Base-by-base conservation (phyloP, 2,113 vertebrate species). In the Eulemur rufifrons region DNA sequence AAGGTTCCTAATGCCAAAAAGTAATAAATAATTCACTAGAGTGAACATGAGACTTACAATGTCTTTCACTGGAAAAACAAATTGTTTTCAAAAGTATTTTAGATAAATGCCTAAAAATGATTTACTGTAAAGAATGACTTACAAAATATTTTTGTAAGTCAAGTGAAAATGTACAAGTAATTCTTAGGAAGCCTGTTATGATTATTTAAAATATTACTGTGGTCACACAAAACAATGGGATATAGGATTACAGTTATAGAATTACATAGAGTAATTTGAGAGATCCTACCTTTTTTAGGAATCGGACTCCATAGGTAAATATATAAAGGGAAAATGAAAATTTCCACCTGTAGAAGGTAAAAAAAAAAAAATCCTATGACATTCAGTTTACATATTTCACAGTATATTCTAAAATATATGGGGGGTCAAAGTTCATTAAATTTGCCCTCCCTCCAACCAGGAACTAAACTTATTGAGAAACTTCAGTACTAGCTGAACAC, bases 251-350 rank as follows among this genome's bases (percentile, higher is more conserved):
- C 4, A 52, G 10, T 86, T 96, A 97, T 21, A 29, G 97, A 78
- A 96, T 86, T 97, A 92, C 12, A 92, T 63, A 88, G 91, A 94
- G 17, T 91, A 98, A 98, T 91, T 92, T 1, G 47, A 85, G 95
- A 93, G 47, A 77, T 82, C 99, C 97, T 99, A 99, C 99, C 99
- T 99, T 99, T 99, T 99, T 99, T 97, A 99, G 99, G 97, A 99
- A 99, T 92, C 99, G 99, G 76, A 99, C 99, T 98, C 99, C 99
- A 37, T 99, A 99, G 94, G 99, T 99, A 98, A 99, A 99, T 98
- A 99, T 99, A 98, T 99, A 99, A 87, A 99, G 99, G 98, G 99
- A 99, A 99, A 99, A 99, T 56, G 99, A 99, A 98, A 99, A 99
- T 98, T 98, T 99, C 99, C 99, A 99, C 99, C 99, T 99, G 98